A percentile compares a stretch with the other conserved stretches of the same genome.
phyloP scores from a whole-genome alignment of 2,113 vertebrate species.

The Prionailurus bengalensis region DNA sequence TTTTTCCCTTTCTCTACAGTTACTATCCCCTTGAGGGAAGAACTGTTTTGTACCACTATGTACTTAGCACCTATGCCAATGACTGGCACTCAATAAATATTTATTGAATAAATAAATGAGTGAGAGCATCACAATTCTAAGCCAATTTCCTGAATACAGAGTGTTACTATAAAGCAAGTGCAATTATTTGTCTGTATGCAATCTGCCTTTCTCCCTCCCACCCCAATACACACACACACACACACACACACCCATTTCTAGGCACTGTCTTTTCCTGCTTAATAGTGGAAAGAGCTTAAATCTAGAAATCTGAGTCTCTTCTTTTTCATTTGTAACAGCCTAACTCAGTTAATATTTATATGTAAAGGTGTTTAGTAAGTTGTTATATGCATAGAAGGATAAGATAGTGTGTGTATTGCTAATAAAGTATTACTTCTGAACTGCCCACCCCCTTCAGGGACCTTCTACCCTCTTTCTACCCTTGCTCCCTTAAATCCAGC shows the following conservation, averaged over 20 bases:
- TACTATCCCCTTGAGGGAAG: not conserved
- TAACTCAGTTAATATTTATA: not conserved
- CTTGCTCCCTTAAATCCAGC: not conserved
- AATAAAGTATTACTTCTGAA: not conserved
- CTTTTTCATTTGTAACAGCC: not conserved
- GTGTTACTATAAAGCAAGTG: not conserved
- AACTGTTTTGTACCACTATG: not conserved
- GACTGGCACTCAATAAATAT: not conserved
- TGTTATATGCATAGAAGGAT: not conserved
- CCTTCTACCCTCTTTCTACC: not conserved
- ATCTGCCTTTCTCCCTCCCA: not conserved
- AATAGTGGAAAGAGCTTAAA: not conserved
- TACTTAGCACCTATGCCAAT: not conserved
- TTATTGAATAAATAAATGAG: conserved; percentile 25
- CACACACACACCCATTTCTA: not conserved
- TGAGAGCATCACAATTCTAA: not conserved
- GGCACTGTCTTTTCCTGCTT: not conserved
- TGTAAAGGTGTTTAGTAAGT: not conserved
- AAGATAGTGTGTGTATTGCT: not conserved
- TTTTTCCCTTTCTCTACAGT: not conserved
- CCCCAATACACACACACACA: not conserved
- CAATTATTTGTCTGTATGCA: not conserved
- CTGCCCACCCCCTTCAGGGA: not conserved
- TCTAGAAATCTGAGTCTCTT: not conserved
- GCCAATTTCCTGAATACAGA: conserved; percentile 29